These are phyloP conservation scores for Conus betulinus DNA, from an alignment of 1,140 invertebrate species.

Conservation along the genomic window DNA sequence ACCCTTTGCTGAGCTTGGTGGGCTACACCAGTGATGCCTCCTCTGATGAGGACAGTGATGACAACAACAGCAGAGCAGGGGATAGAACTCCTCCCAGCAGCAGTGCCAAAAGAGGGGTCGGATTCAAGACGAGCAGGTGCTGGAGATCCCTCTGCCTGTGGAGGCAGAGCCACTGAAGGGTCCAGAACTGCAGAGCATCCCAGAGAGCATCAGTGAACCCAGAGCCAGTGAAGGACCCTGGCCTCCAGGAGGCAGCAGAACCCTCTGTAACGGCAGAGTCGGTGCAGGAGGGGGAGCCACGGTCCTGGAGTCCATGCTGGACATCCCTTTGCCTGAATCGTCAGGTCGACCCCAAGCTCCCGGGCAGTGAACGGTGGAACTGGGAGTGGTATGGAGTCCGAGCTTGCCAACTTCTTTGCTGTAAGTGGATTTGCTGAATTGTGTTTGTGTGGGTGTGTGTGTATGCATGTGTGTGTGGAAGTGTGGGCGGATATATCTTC, in stretches of 20 bases:
- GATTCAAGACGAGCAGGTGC: not conserved
- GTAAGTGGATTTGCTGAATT: not conserved
- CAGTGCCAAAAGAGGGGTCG: not conserved
- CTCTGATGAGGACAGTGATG: not conserved
- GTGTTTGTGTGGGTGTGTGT: not conserved
- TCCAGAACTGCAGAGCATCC: not conserved
- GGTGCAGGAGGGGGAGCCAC: not conserved
- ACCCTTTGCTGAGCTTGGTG: conserved; percentile 26
- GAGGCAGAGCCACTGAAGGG: not conserved
- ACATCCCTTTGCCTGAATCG: not conserved
- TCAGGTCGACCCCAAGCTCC: not conserved
- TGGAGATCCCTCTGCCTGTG: not conserved
- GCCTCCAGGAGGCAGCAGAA: too few relatives aligned
- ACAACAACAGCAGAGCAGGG: not conserved
- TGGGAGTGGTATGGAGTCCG: conserved; percentile 15
- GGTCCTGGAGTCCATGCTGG: not conserved
- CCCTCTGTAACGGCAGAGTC: not conserved
- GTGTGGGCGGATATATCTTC: not conserved
- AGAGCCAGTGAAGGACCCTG: too few relatives aligned
- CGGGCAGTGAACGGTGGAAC: not conserved
- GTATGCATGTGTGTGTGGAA: not conserved
- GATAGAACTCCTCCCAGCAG: not conserved
- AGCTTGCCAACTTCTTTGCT: conserved; percentile 36
- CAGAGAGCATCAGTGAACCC: not conserved
- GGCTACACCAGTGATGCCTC: conserved; percentile 24